Conservation (phyloP, 2,113 vertebrate genomes). For the Ictalurus punctatus region DNA sequence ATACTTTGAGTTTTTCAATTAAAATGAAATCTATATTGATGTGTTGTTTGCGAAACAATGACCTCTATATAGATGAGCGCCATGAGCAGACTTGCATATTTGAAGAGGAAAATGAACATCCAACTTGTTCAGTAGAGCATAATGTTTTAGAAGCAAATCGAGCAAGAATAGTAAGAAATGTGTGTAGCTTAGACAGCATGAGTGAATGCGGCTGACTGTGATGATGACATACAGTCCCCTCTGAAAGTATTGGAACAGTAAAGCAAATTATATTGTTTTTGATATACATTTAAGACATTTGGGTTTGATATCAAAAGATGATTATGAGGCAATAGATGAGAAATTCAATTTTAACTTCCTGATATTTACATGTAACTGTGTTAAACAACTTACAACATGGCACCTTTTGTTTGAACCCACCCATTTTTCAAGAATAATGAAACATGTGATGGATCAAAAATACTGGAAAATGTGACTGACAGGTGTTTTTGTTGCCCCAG, state of each 20-base stretch:
- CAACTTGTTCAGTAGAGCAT: background rate
- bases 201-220: background rate
- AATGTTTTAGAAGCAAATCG: background rate
- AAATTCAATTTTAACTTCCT: background rate
- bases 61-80: background rate
- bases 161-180: background rate
- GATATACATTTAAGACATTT: background rate
- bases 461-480: background rate
- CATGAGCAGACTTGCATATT: background rate
- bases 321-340: background rate
- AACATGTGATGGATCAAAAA: background rate
- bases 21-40: background rate
- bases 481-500: background rate
- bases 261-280: background rate
- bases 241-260: background rate
- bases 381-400: background rate
- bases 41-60: background rate
- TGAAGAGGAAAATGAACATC: background rate
- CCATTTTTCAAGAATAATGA: background rate
- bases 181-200: background rate
- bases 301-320: background rate
- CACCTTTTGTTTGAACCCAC: background rate
- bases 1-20: slow-evolving; percentile 18
- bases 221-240: background rate
- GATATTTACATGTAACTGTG: background rate